phyloP scores from a whole-genome alignment of 2,888 invertebrate species.

The Callyntrura sp. region DNA sequence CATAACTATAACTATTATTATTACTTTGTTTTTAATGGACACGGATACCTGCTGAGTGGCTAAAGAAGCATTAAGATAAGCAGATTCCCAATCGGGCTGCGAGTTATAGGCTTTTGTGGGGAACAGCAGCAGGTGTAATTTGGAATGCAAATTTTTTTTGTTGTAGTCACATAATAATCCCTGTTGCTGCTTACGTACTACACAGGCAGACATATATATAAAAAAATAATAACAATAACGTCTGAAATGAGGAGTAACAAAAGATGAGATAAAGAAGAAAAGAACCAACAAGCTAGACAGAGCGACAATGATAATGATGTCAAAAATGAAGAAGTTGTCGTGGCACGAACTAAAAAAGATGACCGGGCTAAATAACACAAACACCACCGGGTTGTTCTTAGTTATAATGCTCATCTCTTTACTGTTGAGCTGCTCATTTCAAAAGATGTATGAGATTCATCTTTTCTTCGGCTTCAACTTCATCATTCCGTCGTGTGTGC shows the following conservation, averaged over 20 bases:
- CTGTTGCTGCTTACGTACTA: constrained; percentile 2
- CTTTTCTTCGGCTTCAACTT: constrained; percentile 13
- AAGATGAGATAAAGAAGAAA: constrained; percentile 44
- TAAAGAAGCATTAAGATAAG: not conserved
- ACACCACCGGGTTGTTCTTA: constrained; percentile 41
- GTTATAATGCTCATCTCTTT: not conserved
- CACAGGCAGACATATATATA: not conserved
- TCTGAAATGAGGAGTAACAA: constrained; percentile 17
- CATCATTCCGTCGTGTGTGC: not conserved
- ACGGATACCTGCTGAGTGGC: too few relatives aligned
- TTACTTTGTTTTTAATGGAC: not conserved
- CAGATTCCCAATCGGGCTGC: not conserved
- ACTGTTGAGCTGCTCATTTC: not conserved
- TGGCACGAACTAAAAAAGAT: constrained; percentile 67
- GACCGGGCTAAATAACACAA: constrained; percentile 16
- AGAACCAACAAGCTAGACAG: not conserved
- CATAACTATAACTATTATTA: not conserved
- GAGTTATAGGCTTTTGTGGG: not conserved
- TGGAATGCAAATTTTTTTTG: constrained; percentile 41
- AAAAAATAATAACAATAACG: not conserved
- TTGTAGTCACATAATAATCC: constrained; percentile 3
- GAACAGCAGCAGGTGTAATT: constrained; percentile 4
- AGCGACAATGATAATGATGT: constrained; percentile 64
- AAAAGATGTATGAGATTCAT: not conserved
- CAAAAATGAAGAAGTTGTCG: constrained; percentile 65